Conservation (phyloP, 1,140 invertebrate species). For the Drosophila nigromelanica region DNA sequence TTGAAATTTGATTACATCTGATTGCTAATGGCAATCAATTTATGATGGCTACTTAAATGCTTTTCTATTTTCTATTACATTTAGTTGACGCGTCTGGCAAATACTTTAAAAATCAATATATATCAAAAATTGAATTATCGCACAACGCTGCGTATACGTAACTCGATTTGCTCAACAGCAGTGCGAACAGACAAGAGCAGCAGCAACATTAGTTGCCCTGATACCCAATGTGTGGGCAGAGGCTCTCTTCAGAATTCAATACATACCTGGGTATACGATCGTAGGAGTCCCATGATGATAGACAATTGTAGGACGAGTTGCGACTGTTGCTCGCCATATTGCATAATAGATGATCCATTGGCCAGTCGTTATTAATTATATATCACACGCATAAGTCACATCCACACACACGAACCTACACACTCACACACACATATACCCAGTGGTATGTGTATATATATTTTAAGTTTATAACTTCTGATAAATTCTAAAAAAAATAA, state of each 20-base stretch:
- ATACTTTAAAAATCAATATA: conserved; percentile 59
- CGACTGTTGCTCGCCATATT: conserved; percentile 89
- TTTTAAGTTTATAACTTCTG: conserved; percentile 34
- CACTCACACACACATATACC: conserved; percentile 9
- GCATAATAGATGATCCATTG: conserved; percentile 84
- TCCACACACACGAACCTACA: background rate
- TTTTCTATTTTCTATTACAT: conserved; percentile 43
- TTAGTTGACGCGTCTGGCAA: conserved; percentile 39
- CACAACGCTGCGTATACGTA: conserved; percentile 41
- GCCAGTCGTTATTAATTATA: conserved; percentile 59
- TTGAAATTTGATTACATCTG: conserved; percentile 68
- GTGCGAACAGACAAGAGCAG: background rate
- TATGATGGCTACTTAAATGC: conserved; percentile 64
- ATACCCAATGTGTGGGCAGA: background rate
- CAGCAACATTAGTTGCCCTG: background rate
- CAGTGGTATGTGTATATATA: conserved; percentile 18
- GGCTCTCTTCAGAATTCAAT: background rate
- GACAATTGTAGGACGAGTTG: conserved; percentile 94
- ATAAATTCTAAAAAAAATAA: background rate
- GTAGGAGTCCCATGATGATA: conserved; percentile 94
- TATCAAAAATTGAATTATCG: conserved; percentile 47
- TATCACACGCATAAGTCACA: conserved; percentile 35
- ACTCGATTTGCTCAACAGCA: conserved; percentile 33
- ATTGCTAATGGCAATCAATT: conserved; percentile 67
- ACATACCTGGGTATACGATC: conserved; percentile 93